A percentile compares a stretch with the other conserved stretches of the same genome.
phyloP scores from a whole-genome alignment of 2,113 vertebrate species.

The Gymnobelideus leadbeateri region DNA sequence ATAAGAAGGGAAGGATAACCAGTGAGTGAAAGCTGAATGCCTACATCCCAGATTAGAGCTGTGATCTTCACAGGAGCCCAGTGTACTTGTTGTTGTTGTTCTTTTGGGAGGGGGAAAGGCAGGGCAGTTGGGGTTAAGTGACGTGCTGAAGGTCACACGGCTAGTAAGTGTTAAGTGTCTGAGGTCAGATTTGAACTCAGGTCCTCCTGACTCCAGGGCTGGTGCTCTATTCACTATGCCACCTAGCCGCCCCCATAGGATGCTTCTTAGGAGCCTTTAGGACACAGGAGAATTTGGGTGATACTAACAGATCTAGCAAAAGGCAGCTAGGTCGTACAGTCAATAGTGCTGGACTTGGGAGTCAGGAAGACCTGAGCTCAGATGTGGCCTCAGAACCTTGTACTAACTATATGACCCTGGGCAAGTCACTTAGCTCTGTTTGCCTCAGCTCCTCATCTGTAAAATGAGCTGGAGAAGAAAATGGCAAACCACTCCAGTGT shows the following conservation, averaged over 20 bases:
- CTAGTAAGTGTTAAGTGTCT: no score
- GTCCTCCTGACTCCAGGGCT: no score
- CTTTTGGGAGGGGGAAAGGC: no score
- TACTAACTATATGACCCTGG: neutral
- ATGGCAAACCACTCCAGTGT: neutral
- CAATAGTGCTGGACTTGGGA: neutral
- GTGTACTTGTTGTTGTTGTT: no score
- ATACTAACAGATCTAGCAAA: slow-evolving; percentile 55
- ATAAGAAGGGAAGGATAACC: neutral
- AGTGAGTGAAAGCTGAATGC: slow-evolving; percentile 68
- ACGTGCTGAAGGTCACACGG: no score
- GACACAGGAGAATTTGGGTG: slow-evolving; percentile 59
- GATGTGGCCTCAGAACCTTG: neutral
- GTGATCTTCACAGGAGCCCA: slow-evolving; percentile 60
- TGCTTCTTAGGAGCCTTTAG: slow-evolving; percentile 75
- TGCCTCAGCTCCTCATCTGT: neutral
- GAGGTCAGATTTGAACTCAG: no score
- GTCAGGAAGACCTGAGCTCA: neutral
- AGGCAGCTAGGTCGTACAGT: neutral
- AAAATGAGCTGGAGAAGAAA: neutral
- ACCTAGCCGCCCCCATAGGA: neutral
- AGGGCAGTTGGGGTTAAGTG: no score
- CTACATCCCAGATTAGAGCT: slow-evolving; percentile 72
- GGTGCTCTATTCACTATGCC: no score
- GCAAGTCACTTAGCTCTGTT: neutral